Percentiles rank a stretch among this genome's conserved stretches.
These are phyloP conservation scores for Thera britannica DNA, from an alignment of 2,888 invertebrate genomes.

Conservation along the genomic window DNA sequence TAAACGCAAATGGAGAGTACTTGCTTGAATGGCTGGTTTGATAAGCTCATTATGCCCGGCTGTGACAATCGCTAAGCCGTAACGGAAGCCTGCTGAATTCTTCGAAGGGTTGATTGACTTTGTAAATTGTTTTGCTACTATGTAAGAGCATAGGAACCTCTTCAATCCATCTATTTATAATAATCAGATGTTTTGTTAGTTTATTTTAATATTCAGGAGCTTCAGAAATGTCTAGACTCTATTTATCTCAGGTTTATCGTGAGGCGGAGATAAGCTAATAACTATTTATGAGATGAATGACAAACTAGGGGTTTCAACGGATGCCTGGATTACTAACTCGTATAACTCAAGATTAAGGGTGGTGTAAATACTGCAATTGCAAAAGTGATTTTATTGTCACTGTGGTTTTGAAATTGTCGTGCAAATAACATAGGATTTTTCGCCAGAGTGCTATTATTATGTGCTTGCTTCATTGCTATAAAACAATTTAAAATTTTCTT, in stretches of 20 bases:
- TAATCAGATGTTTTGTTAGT: not conserved
- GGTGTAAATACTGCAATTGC: constrained; percentile 20
- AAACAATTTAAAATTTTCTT: constrained; percentile 16
- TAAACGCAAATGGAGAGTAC: no score
- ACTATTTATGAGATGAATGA: constrained; percentile 37
- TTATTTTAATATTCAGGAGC: constrained; percentile 19
- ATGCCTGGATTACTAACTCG: constrained; percentile 31
- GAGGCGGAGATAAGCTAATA: constrained; percentile 33
- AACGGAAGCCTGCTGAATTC: no score
- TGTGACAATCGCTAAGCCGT: no score
- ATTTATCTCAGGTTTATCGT: constrained; percentile 36
- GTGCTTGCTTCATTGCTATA: constrained; percentile 10
- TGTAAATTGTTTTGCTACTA: no score
- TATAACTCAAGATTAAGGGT: constrained; percentile 29
- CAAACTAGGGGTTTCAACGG: constrained; percentile 33
- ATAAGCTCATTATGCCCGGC: no score
- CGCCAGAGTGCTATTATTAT: constrained; percentile 1
- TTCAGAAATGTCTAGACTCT: constrained; percentile 40
- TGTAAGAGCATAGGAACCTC: no score
- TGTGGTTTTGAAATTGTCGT: constrained; percentile 18
- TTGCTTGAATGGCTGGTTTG: no score
- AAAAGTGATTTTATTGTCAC: constrained; percentile 17
- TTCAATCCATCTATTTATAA: not conserved
- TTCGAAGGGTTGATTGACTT: no score
- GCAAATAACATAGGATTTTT: constrained; percentile 2